Conservation (phyloP, 2,888 invertebrate genomes). For the Acanthosepion pharaonis region DNA sequence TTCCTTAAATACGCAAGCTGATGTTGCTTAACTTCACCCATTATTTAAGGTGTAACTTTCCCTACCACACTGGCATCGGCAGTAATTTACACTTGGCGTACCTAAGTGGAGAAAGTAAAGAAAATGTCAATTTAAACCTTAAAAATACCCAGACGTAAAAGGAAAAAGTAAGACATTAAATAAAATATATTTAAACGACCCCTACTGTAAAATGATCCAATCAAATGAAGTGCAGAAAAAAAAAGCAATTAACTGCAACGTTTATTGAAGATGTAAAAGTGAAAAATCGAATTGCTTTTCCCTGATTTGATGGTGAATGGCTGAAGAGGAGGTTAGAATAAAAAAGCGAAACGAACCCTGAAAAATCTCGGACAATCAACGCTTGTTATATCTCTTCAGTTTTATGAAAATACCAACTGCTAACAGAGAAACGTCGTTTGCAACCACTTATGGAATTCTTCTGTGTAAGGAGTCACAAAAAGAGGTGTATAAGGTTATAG, state of each 20-base stretch:
- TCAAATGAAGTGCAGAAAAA: neutral
- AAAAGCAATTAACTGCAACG: neutral
- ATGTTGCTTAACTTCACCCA: too few relatives aligned
- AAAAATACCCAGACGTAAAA: too few relatives aligned
- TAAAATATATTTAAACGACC: too few relatives aligned
- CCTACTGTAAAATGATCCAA: too few relatives aligned
- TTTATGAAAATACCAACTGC: neutral
- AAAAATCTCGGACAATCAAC: neutral
- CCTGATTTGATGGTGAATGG: neutral
- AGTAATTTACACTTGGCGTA: too few relatives aligned
- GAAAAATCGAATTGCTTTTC: neutral
- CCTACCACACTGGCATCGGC: too few relatives aligned
- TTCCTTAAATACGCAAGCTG: too few relatives aligned
- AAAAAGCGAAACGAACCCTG: neutral
- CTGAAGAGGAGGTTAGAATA: neutral
- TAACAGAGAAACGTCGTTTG: neutral
- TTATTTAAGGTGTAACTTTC: too few relatives aligned
- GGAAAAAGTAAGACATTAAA: too few relatives aligned
- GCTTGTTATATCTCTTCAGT: neutral
- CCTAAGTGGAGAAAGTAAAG: too few relatives aligned
- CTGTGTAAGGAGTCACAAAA: neutral
- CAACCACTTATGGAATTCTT: neutral
- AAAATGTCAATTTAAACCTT: too few relatives aligned
- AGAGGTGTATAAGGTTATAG: neutral
- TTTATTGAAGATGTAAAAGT: neutral